These are phyloP conservation scores for Myathropa florea DNA, from an alignment of 2,888 invertebrate species.

Conservation along the genomic window DNA sequence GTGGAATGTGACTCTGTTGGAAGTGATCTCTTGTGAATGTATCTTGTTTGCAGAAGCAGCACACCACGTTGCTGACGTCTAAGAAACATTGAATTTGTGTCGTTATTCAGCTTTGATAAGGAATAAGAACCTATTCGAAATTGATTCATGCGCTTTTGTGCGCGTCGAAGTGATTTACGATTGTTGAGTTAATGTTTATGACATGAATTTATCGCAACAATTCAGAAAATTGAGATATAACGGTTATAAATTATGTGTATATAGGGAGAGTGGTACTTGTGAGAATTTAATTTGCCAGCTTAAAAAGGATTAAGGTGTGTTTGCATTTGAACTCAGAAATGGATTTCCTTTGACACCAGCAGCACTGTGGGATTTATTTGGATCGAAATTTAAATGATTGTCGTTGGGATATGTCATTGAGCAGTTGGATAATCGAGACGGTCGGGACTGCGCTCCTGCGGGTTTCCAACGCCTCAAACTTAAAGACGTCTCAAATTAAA, in stretches of 20 bases:
- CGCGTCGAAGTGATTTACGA: background rate
- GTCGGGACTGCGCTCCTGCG: no score
- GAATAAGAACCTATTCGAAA: background rate
- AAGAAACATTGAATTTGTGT: no score
- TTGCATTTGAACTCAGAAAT: background rate
- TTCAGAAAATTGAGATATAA: background rate
- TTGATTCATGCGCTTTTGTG: background rate
- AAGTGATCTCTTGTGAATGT: no score
- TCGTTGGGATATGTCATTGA: no score
- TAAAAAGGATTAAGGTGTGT: background rate
- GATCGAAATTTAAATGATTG: background rate
- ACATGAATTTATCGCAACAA: background rate
- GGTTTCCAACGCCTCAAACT: no score
- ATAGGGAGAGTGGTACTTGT: background rate
- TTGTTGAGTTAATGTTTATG: background rate
- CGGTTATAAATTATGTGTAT: background rate
- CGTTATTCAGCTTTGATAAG: no score
- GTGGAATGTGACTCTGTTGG: background rate
- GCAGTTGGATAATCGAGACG: no score
- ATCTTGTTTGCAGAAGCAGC: no score
- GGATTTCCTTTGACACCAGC: no score
- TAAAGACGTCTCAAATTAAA: no score
- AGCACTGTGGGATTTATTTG: background rate
- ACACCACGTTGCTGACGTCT: no score
- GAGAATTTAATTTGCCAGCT: background rate